Evolutionary conservation across 2,113 vertebrate genomes (phyloP), one percentile per base, ranked within the genome.

Genomic region (Zosterops pallidus): DNA sequence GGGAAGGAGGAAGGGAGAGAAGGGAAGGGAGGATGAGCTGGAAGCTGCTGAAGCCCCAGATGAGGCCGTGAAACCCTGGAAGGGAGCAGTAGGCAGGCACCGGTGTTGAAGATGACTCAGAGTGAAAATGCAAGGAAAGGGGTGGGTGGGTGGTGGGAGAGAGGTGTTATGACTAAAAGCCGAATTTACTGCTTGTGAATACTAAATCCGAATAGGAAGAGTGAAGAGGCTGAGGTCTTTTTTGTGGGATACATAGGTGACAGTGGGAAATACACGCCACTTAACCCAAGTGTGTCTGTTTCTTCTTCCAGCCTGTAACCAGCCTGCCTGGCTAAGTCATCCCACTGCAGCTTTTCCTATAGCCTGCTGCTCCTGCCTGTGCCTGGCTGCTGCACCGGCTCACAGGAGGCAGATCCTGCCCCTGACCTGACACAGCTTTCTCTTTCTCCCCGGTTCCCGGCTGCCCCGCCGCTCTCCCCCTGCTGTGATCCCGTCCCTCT

Each of bases 131-230:
- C 94, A 95, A 82, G 86, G 89, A 95, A 91, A 94, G 89, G 46
- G 83, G 93, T 96, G 91, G 94, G 92, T 91, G 95, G 89, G 41
- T 84, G 69, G 94, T 92, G 90, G 92, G 95, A 89, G 94, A 91
- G 90, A 97, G 86, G 95, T 96, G 95, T 95, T 96, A 94, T 96
- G 95, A 96, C 95, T 94, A 96, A 95, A 96, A 93, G 33, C 86
- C 11, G 55, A 94, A 93, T 95, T 96, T 96, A 95, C 77, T 83
- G 95, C 91, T 57, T 91, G 69, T n/a, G 81, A 96, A 96, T 95
- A 77, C 94, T 94, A 94, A 96, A 93, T 87, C 77, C 74, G 94
- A 94, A 92, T 41, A 95, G 83, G 75, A 94, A 94, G 42, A 96
- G 60, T 47, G 89, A 95, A 94, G 63, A 95, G 79, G 56, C 79